phyloP scores from a whole-genome alignment of 2,113 vertebrate species.

The Tachuris rubrigastra region DNA sequence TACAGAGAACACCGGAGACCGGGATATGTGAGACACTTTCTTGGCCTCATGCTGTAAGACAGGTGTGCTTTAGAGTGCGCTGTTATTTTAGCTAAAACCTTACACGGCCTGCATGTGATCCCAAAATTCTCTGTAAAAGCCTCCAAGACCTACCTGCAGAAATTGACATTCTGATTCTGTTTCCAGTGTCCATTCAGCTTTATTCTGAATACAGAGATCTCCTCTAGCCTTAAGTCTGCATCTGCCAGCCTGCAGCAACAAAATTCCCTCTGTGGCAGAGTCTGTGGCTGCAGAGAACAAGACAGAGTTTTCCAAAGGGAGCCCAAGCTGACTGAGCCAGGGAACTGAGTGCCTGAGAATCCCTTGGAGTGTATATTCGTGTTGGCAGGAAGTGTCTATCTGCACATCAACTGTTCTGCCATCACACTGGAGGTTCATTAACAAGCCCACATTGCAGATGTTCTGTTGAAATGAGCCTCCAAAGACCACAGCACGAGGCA shows the following conservation, averaged over 20 bases:
- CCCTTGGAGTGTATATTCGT: constrained; percentile 53
- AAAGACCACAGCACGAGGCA: constrained; percentile 67
- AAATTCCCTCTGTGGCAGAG: constrained; percentile 7
- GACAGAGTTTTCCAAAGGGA: constrained; percentile 67
- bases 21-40: not conserved
- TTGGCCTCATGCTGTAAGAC: not conserved
- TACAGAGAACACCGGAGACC: not conserved
- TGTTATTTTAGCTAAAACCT: not conserved
- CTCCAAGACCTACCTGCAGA: constrained; percentile 50
- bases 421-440: constrained; percentile 66
- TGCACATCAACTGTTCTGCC: constrained; percentile 59
- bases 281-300: constrained; percentile 41
- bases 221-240: constrained; percentile 72
- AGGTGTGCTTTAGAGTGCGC: not conserved
- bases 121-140: not conserved
- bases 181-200: constrained; percentile 69
- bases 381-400: constrained; percentile 67
- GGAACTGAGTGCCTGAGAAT: constrained; percentile 71
- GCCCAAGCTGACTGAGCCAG: constrained; percentile 61
- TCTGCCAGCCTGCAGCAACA: constrained; percentile 72
- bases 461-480: constrained; percentile 58
- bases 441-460: constrained; percentile 52
- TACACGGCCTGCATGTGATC: not conserved
- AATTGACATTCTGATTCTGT: constrained; percentile 69
- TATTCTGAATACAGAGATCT: constrained; percentile 13